Conservation (phyloP, 2,797 vertebrate species). For the Dendrocincla fuliginosa region DNA sequence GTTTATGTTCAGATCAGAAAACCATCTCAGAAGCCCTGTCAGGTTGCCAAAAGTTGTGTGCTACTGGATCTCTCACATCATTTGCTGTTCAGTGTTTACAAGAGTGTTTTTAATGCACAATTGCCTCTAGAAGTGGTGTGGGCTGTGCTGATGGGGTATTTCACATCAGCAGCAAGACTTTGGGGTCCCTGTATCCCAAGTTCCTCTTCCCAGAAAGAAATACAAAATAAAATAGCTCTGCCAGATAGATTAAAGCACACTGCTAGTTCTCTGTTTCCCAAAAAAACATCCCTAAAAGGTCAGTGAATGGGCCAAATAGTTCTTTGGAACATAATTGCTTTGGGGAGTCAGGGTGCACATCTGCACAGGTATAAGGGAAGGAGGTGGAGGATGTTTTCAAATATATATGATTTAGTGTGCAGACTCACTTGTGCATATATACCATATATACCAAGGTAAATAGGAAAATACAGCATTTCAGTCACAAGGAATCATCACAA, state of each 20-base stretch:
- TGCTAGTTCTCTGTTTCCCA: not conserved
- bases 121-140: not conserved
- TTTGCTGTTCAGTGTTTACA: slow-evolving; percentile 45
- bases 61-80: slow-evolving; percentile 48
- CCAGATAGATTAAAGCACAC: not conserved
- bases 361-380: not conserved
- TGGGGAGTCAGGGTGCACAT: not conserved
- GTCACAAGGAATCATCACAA: not conserved
- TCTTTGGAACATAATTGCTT: not conserved
- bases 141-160: not conserved
- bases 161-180: not conserved
- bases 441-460: not conserved
- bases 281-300: not conserved
- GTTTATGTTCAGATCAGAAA: slow-evolving; percentile 46
- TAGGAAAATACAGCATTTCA: not conserved
- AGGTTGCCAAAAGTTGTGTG: slow-evolving; percentile 44
- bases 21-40: slow-evolving; percentile 38
- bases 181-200: not conserved
- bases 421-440: not conserved
- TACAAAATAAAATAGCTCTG: not conserved
- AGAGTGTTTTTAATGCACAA: not conserved
- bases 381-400: not conserved
- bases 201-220: not conserved
- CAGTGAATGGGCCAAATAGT: not conserved
- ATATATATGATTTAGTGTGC: not conserved